A percentile compares a stretch with the other conserved stretches of the same genome.
These are phyloP conservation scores for Azorinus chamasolen DNA, from an alignment of 2,888 invertebrate genomes.

Conservation along the genomic window DNA sequence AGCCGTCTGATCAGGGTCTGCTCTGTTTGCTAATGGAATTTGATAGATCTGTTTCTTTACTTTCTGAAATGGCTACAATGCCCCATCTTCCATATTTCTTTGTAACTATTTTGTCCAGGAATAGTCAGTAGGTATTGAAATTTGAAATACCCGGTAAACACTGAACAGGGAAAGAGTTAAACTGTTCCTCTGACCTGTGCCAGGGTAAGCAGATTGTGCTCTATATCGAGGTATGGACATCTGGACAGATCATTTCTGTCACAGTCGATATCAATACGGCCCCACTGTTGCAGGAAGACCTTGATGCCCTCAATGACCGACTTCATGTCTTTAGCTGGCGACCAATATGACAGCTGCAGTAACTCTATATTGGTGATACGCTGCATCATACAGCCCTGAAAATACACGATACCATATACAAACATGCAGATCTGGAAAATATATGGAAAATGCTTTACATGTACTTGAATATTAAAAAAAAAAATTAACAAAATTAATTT, in stretches of 20 bases:
- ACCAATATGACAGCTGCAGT: slow-evolving; percentile 85
- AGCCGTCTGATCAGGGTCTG: too few relatives aligned
- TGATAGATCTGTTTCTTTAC: too few relatives aligned
- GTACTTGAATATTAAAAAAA: too few relatives aligned
- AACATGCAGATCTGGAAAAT: slow-evolving; percentile 1
- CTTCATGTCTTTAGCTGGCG: slow-evolving; percentile 84
- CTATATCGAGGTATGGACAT: slow-evolving; percentile 84
- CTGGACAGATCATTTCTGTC: slow-evolving; percentile 79
- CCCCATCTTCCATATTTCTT: too few relatives aligned
- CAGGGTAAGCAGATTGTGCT: slow-evolving; percentile 83
- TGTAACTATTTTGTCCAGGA: too few relatives aligned
- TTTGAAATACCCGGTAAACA: too few relatives aligned
- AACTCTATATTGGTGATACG: slow-evolving; percentile 84
- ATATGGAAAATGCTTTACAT: too few relatives aligned
- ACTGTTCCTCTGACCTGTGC: slow-evolving; percentile 81
- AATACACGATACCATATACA: not conserved
- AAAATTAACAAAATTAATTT: too few relatives aligned
- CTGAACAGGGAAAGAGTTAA: too few relatives aligned
- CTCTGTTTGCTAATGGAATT: too few relatives aligned
- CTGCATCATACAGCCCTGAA: slow-evolving; percentile 82
- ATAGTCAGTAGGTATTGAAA: too few relatives aligned
- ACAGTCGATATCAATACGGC: slow-evolving; percentile 80
- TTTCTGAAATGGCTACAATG: too few relatives aligned
- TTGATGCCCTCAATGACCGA: slow-evolving; percentile 84
- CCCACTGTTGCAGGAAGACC: slow-evolving; percentile 83